Percentiles rank a stretch among this genome's conserved stretches.
Evolutionary conservation across 2,888 invertebrate genomes (phyloP).

Genomic region (Sabatieria punctata): DNA sequence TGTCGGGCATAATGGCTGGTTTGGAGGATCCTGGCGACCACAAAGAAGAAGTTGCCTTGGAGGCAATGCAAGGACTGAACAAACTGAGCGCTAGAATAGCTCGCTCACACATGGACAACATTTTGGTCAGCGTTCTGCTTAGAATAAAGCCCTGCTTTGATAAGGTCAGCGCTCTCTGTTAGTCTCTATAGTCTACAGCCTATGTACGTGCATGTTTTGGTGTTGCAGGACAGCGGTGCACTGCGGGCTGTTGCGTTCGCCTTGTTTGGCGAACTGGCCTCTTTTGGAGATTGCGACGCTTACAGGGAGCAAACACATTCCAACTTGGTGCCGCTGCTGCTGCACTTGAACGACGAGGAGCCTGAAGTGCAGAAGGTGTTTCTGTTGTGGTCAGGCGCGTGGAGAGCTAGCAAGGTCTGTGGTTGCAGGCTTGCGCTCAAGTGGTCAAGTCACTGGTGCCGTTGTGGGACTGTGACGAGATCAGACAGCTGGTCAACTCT

Average conservation of each 20-base stretch:
- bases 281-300: slow-evolving; percentile 44
- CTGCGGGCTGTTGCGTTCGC: slow-evolving; percentile 59
- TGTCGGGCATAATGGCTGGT: slow-evolving; percentile 62
- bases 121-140: slow-evolving; percentile 56
- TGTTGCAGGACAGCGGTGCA: slow-evolving; percentile 42
- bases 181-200: too few species aligned
- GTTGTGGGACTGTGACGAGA: too few species aligned
- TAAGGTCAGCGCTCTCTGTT: slow-evolving; percentile 48
- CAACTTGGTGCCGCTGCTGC: slow-evolving; percentile 58
- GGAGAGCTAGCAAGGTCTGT: too few species aligned
- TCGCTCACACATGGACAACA: slow-evolving; percentile 43
- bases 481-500: not conserved
- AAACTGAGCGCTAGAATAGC: slow-evolving; percentile 51
- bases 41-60: slow-evolving; percentile 55
- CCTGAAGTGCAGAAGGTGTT: slow-evolving; percentile 47
- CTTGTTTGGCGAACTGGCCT: slow-evolving; percentile 57
- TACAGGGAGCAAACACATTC: slow-evolving; percentile 60
- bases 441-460: too few species aligned
- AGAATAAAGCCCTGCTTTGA: slow-evolving; percentile 72
- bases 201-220: too few species aligned
- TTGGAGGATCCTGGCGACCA: slow-evolving; percentile 55
- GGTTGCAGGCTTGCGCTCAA: too few species aligned
- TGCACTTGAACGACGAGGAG: slow-evolving; percentile 66
- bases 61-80: slow-evolving; percentile 61
- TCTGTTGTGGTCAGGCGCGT: too few species aligned